Evolutionary conservation across 2,113 vertebrate species (phyloP), one percentile per base, ranked within the genome.

Genomic region (Ciconia stormi): DNA sequence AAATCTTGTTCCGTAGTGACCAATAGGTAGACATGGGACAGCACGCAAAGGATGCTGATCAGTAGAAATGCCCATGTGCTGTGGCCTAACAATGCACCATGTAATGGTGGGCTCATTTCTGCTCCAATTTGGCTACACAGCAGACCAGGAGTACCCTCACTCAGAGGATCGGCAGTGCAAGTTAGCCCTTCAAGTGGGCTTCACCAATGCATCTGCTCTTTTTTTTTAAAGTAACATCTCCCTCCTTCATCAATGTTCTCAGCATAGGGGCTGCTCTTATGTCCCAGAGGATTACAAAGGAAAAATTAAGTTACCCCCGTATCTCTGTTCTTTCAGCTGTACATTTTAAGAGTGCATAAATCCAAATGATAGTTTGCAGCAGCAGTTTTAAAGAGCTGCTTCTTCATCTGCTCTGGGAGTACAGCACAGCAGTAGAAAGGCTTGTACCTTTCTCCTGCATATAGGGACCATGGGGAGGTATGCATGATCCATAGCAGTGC

Each of bases 121-220:
- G 55, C 65, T 85, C n/a, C 1, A 0, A 16, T 71, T 34, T 62
- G 32, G 52, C 44, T 67, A 32, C 15, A 5, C 3, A 7, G 25
- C 0, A 2, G 6, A 30, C 11, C 25, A 80, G 52, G 17, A 80
- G 27, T 30, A n/a, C 9, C 16, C 20, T 22, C 3, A 3, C 29
- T 76, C 38, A 29, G 47, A 53, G 47, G 20, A n/a, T 2, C 7
- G 11, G 17, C 49, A 76, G 49, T n/a, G 26, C 36, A 16, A 65
- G 36, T 58, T 50, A 90, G 10, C 18, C 80, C 47, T 62, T 56
- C 23, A 11, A 11, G 16, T 30, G 0, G 0, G 25, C 34, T 81
- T 78, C 62, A 38, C 12, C 2, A 2, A 17, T 25, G 27, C 11
- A 46, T 46, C 23, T 1, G 1, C 17, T 30, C 25, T 36, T 55